phyloP scores from a whole-genome alignment of 2,113 vertebrate genomes.

The Talpa occidentalis region DNA sequence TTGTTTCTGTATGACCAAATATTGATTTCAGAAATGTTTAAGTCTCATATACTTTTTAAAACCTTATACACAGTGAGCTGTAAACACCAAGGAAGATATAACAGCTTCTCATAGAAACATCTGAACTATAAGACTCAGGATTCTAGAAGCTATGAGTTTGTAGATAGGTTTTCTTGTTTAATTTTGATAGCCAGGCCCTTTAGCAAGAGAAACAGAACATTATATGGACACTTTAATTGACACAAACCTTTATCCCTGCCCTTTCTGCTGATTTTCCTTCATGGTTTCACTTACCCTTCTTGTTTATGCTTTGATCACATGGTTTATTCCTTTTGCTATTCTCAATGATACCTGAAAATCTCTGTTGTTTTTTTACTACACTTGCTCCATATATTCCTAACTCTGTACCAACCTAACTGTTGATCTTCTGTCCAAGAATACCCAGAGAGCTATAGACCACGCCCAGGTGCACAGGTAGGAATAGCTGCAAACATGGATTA shows the following conservation, averaged over 20 bases:
- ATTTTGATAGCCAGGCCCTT: background rate
- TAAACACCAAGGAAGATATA: background rate
- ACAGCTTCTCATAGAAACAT: slow-evolving; percentile 2
- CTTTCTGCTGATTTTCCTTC: background rate
- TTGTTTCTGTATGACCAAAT: slow-evolving; percentile 20
- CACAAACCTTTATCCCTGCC: background rate
- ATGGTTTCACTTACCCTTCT: background rate
- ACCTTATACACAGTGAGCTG: background rate
- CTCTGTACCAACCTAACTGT: background rate
- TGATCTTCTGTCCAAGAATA: background rate
- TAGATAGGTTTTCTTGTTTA: background rate
- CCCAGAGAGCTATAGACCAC: background rate
- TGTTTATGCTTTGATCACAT: background rate
- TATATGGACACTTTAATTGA: background rate
- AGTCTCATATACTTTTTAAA: background rate
- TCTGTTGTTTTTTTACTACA: background rate
- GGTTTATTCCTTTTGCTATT: background rate
- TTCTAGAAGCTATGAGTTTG: background rate
- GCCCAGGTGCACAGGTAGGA: background rate
- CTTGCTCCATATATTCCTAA: background rate
- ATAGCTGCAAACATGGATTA: background rate
- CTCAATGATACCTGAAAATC: background rate
- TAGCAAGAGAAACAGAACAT: slow-evolving; percentile 14
- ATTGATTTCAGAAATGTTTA: slow-evolving; percentile 29
- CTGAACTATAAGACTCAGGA: background rate